Evolutionary conservation across 92 coral and sea anemone species (phyloP), one percentile per base, ranked within the genome.

Genomic region (Phenganax stokvisi): DNA sequence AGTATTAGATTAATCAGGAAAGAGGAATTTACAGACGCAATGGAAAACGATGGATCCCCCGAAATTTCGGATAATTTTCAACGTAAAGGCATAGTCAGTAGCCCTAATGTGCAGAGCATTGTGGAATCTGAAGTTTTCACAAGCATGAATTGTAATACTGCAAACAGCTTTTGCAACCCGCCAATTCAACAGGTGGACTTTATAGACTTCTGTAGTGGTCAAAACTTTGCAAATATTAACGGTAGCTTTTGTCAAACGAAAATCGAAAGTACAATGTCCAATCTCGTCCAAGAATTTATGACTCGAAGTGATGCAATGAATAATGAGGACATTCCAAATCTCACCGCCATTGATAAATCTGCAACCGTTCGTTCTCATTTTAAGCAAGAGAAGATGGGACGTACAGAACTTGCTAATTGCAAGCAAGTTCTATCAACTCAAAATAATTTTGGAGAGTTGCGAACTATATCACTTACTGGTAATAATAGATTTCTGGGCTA

Each of bases 401-500:
- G 0, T 37, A 37, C 6, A 17, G 70, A 64, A n/a, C 8, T 9
- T 10, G 37, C 17, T 64, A 28, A 64, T 64, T 7, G 70, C 37
- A 64, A 37, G 30, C 70, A 20, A 64, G 37, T 44, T 0, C 30
- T 20, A 37, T 20, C 8, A 64, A 64, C 67, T 61, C 28, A 13
- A 12, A 28, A 61, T 61, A 28, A 17, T 8, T 61, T 69, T 9
- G n/a, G 44, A 31, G 60, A 13, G 1, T 12, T 74, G 79, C 31
- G 8, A 74, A 7, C 60, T 25, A 16, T 16, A 59, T 12, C 57
- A 29, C 6, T 1, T 61, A 31, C 3, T 5, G 27, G 56, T 3
- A 30, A 57, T 29, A 16, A 9, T 25, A 56, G 27, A 16, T 15
- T 54, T 7, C 74, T 79, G 55, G 83, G 83, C 2, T 79, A 63